Evolutionary conservation across 2,888 invertebrate genomes (phyloP).

Genomic region (Nymphalis polychloros): DNA sequence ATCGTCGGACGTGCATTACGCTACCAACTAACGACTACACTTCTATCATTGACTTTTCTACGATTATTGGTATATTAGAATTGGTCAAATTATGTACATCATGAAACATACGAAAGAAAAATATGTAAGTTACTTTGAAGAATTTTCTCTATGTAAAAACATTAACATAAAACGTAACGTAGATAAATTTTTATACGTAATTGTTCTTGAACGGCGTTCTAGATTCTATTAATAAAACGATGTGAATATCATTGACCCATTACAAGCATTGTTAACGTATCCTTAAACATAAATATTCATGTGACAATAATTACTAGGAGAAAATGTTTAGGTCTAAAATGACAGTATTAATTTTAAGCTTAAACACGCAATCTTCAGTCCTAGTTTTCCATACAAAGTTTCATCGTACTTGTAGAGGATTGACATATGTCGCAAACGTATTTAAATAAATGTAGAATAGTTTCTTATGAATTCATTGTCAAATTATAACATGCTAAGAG

Average conservation of each 20-base stretch:
- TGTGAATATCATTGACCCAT: constrained; percentile 36
- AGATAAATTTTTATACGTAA: constrained; percentile 11
- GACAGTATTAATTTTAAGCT: too few species aligned
- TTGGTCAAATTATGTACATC: constrained; percentile 14
- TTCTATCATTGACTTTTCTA: constrained; percentile 17
- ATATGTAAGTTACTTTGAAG: not conserved
- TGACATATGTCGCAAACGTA: too few species aligned
- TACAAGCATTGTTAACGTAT: constrained; percentile 20
- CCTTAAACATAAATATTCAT: constrained; percentile 14
- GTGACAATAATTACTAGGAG: not conserved
- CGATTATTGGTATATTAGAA: constrained; percentile 27
- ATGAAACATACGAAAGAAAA: not conserved
- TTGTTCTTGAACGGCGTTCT: constrained; percentile 23
- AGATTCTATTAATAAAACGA: constrained; percentile 30
- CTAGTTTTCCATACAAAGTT: too few species aligned
- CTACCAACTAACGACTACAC: constrained; percentile 34
- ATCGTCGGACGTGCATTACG: constrained; percentile 56
- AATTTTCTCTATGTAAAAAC: not conserved
- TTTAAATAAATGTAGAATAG: too few species aligned
- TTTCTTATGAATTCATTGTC: too few species aligned
- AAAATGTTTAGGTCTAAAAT: too few species aligned
- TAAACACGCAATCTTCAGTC: too few species aligned
- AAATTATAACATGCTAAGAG: too few species aligned
- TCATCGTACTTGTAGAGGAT: too few species aligned
- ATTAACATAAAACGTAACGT: not conserved